phyloP scores from a whole-genome alignment of 2,888 invertebrate genomes.

The Xanthorhoe designata region DNA sequence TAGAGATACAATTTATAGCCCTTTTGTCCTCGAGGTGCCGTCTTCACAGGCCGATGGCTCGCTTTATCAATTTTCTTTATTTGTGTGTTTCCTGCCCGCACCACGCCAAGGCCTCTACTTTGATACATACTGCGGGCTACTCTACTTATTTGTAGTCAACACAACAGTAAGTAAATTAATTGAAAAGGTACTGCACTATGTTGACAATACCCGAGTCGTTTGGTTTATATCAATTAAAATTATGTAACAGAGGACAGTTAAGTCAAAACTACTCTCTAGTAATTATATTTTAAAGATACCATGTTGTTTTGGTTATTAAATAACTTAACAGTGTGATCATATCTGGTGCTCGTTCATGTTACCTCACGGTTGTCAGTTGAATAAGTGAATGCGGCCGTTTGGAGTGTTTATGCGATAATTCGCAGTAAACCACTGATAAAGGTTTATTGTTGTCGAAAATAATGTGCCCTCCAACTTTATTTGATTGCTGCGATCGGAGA shows the following conservation, averaged over 20 bases:
- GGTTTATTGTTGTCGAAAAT: slow-evolving; percentile 40
- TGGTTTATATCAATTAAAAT: not conserved
- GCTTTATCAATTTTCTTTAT: slow-evolving; percentile 44
- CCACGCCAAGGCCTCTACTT: slow-evolving; percentile 35
- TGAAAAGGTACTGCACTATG: not conserved
- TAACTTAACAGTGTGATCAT: slow-evolving; percentile 18
- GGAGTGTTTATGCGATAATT: slow-evolving; percentile 33
- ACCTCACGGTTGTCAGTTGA: slow-evolving; percentile 27
- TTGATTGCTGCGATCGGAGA: slow-evolving; percentile 26
- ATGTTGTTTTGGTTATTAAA: not conserved
- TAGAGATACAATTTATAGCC: slow-evolving; percentile 16
- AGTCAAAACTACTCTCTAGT: not conserved
- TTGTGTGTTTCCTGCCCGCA: slow-evolving; percentile 40
- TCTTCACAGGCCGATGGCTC: slow-evolving; percentile 36
- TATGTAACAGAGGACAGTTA: not conserved
- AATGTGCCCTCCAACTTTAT: slow-evolving; percentile 30
- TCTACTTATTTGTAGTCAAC: slow-evolving; percentile 1
- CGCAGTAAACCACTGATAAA: slow-evolving; percentile 34
- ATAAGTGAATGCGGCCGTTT: slow-evolving; percentile 19
- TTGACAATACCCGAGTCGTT: not conserved
- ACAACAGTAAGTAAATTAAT: slow-evolving; percentile 10
- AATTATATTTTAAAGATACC: not conserved
- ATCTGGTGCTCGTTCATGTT: not conserved
- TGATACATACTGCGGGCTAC: slow-evolving; percentile 5
- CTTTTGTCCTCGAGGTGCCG: slow-evolving; percentile 19